Conservation (phyloP, 2,797 vertebrate genomes). For the Antennarius maculatus region DNA sequence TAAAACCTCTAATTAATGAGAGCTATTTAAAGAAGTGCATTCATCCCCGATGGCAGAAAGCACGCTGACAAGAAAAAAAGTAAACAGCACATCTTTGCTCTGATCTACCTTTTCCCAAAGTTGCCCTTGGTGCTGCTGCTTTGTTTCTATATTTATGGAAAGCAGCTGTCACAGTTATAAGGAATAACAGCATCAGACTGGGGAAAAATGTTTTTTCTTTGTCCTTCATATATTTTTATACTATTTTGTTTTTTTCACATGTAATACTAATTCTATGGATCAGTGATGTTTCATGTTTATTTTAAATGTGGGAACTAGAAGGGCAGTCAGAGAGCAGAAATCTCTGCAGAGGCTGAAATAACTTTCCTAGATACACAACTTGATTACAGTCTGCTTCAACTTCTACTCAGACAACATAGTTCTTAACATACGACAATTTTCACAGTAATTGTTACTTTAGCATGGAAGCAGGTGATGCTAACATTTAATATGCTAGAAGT, state of each 20-base stretch:
- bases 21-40: conserved; percentile 81
- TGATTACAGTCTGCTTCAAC: too few relatives aligned
- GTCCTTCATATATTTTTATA: not conserved
- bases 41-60: conserved; percentile 65
- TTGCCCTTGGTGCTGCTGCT: conserved; percentile 52
- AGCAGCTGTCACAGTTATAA: conserved; percentile 49
- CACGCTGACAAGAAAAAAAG: conserved; percentile 59
- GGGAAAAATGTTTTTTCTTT: not conserved
- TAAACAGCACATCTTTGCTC: conserved; percentile 61
- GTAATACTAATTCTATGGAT: not conserved
- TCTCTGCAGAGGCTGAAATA: too few relatives aligned
- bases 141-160: conserved; percentile 18
- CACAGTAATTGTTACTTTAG: too few relatives aligned
- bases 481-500: too few relatives aligned
- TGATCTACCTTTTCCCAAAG: conserved; percentile 60
- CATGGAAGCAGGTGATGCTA: too few relatives aligned
- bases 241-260: not conserved
- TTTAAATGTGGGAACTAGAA: too few relatives aligned
- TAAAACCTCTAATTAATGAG: conserved; percentile 82
- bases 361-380: too few relatives aligned
- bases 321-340: too few relatives aligned
- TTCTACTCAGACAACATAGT: too few relatives aligned
- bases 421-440: too few relatives aligned
- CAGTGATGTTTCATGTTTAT: not conserved
- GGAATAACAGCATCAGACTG: conserved; percentile 7